Base-by-base conservation (phyloP, 2,888 invertebrate genomes). In the Thymelicus acteon region DNA sequence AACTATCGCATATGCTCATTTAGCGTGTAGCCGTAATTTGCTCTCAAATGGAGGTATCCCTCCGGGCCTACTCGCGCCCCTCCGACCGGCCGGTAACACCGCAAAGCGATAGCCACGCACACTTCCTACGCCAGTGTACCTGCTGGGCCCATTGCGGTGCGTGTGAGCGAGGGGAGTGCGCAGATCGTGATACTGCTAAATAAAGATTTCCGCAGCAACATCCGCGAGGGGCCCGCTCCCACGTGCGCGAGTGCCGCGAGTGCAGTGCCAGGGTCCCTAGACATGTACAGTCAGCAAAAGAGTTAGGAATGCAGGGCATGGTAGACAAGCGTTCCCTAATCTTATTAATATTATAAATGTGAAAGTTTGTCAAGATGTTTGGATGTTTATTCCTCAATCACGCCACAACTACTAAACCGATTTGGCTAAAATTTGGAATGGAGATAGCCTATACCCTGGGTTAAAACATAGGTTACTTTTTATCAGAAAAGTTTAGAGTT, bases 151-250 rank as follows among this genome's bases (percentile, higher is more conserved):
- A 57, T 31, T 57, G 77, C 78, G 73, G 81, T 82, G 83, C 91
- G 92, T 91, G 92, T 90, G 92, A 91, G 86, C 89, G 84, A 81
- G 87, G 86, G 91, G 92, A 82, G 80, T 76, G 37, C 57, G 83
- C 83, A 85, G 87, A 89, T 90, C 86, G 87, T 87, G 88, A 85
- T 90, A 85, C 85, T 83, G 82, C 88, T 92, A 92, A 93, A 92
- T 93, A 88, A 91, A 93, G 93, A 93, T 92, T 87, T 93, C 93
- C 93, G 91, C 87, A 83, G 76, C 79, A 79, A 85, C 92, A 91
- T 91, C 92, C 92, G 92, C 82, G 85, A 88, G 83, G 91, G 91
- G 85, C 82, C 80, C 75, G 80, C 79, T 85, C 86, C 85, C 87
- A 86, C 84, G 83, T 82, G 82, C 69, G 62, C 62, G 31, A 48